Evolutionary conservation across 2,888 invertebrate genomes (phyloP).

Genomic region (Thera britannica): DNA sequence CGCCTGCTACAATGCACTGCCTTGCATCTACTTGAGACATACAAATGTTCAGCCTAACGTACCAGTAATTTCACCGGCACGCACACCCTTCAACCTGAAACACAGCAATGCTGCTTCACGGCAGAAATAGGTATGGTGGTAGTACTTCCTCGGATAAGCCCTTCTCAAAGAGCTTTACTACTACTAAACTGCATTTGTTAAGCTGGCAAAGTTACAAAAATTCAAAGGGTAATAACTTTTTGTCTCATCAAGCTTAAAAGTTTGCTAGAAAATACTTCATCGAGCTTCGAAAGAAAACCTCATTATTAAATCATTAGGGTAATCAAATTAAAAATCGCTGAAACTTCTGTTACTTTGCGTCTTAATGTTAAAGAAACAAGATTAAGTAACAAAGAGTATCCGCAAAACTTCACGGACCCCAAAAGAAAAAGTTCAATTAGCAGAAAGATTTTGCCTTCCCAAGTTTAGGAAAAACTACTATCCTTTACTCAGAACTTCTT

Average conservation of each 20-base stretch:
- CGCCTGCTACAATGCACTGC: too few relatives aligned
- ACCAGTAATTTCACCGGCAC: too few relatives aligned
- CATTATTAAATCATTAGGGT: constrained; percentile 28
- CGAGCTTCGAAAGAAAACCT: constrained; percentile 7
- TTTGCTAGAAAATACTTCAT: neutral
- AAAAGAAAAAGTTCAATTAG: constrained; percentile 43
- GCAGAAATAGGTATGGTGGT: too few relatives aligned
- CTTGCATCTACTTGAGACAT: too few relatives aligned
- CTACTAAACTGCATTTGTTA: too few relatives aligned
- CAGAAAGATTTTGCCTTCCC: constrained; percentile 39
- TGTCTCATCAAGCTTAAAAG: neutral
- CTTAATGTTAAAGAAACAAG: constrained; percentile 26
- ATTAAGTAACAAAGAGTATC: constrained; percentile 31
- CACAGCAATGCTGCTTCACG: too few relatives aligned
- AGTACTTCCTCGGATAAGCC: too few relatives aligned
- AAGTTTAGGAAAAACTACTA: constrained; percentile 37
- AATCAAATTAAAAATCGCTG: constrained; percentile 29
- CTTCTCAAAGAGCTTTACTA: too few relatives aligned
- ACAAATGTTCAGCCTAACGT: too few relatives aligned
- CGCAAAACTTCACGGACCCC: constrained; percentile 25
- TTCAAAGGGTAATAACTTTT: too few relatives aligned
- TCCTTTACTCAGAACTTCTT: constrained; percentile 34
- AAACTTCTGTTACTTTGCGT: constrained; percentile 19
- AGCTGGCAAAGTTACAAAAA: too few relatives aligned
- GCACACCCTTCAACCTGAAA: too few relatives aligned